Percentiles rank a stretch among this genome's conserved stretches.
phyloP scores from a whole-genome alignment of 2,797 vertebrate genomes.

The Protosalanx chinensis region DNA sequence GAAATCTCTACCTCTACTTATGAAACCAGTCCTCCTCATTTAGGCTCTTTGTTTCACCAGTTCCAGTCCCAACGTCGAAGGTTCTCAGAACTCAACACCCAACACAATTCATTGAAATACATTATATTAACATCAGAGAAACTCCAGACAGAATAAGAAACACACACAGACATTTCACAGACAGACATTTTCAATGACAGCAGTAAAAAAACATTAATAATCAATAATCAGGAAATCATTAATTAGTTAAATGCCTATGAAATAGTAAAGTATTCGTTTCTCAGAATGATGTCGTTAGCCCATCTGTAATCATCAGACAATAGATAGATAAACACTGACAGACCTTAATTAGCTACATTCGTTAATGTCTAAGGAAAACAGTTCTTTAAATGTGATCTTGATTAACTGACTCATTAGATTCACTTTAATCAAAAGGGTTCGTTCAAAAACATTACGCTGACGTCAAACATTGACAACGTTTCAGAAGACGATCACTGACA shows the following conservation, averaged over 20 bases:
- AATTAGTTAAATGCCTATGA: background rate
- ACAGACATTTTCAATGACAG: background rate
- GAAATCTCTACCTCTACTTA: background rate
- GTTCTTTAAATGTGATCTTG: background rate
- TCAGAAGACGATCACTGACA: background rate
- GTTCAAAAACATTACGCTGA: conserved; percentile 34
- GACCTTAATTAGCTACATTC: background rate
- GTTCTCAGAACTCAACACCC: background rate
- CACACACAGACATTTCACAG: background rate
- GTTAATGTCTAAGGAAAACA: background rate
- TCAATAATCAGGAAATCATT: background rate
- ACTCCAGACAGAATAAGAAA: background rate
- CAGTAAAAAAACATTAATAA: no score
- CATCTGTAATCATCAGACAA: conserved; percentile 2
- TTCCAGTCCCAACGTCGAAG: background rate
- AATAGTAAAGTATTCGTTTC: conserved; percentile 20
- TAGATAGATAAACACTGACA: background rate
- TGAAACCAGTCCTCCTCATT: background rate
- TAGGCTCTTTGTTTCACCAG: background rate
- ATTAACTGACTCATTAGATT: no score
- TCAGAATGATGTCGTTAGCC: conserved; percentile 36
- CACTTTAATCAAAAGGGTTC: background rate
- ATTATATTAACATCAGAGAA: background rate
- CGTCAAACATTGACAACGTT: conserved; percentile 47
- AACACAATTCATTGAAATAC: background rate